These are phyloP conservation scores for Rhea americana DNA, from an alignment of 2,113 vertebrate genomes.

Conservation along the genomic window DNA sequence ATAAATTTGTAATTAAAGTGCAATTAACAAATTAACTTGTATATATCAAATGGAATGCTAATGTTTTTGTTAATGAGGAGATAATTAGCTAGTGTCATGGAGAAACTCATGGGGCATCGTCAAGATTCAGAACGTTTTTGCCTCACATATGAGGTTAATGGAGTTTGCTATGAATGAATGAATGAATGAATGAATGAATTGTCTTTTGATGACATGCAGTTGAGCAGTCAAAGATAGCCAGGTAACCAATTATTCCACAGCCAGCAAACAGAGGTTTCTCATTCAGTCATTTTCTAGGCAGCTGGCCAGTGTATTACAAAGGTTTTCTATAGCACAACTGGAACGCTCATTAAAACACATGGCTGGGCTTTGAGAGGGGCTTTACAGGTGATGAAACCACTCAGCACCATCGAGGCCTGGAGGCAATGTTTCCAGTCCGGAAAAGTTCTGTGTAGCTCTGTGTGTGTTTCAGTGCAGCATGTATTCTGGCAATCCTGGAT, in stretches of 20 bases:
- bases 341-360: neutral
- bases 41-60: slow-evolving; percentile 69
- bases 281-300: slow-evolving; percentile 25
- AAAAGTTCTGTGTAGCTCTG: neutral
- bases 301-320: slow-evolving; percentile 2
- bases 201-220: neutral
- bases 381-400: slow-evolving; percentile 42
- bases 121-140: slow-evolving; percentile 34
- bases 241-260: neutral
- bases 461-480: fast-evolving
- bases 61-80: slow-evolving; percentile 73
- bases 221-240: neutral
- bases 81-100: slow-evolving; percentile 71
- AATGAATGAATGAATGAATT: slow-evolving; percentile 9
- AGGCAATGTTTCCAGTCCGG: neutral
- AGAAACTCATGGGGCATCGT: slow-evolving; percentile 58
- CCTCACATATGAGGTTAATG: slow-evolving; percentile 37
- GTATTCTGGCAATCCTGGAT: neutral
- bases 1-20: slow-evolving; percentile 78
- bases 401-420: neutral
- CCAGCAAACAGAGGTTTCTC: neutral
- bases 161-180: slow-evolving; percentile 23
- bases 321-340: neutral
- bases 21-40: slow-evolving; percentile 78
- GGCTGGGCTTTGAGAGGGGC: neutral